Conservation (phyloP, 1,140 invertebrate genomes). For the Ditylenchus dipsaci region DNA sequence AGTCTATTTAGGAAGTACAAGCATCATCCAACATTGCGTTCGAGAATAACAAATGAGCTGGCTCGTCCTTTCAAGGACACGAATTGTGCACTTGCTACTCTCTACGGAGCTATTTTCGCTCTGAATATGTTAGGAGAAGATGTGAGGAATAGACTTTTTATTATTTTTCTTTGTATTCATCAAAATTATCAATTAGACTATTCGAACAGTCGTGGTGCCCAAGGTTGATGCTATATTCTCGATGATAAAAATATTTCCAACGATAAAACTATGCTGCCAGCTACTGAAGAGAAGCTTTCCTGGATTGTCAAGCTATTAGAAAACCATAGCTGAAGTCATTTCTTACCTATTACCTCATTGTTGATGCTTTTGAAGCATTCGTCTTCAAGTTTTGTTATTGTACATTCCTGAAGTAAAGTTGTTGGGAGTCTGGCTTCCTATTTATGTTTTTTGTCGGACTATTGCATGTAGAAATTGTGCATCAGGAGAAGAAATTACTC, state of each 20-base stretch:
- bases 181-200: constrained; percentile 8
- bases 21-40: constrained; percentile 13
- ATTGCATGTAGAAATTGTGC: too few species aligned
- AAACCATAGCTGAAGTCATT: too few species aligned
- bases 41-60: constrained; percentile 20
- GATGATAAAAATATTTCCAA: constrained; percentile 9
- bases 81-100: constrained; percentile 17
- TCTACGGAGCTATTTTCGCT: constrained; percentile 26
- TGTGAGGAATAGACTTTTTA: constrained; percentile 6
- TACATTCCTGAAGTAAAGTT: too few species aligned
- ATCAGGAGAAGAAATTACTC: too few species aligned
- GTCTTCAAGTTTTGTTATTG: too few species aligned
- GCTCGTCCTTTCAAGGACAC: constrained; percentile 28
- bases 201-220: constrained; percentile 9
- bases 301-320: too few species aligned
- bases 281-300: background rate
- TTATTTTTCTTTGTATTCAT: background rate
- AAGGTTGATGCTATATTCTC: constrained; percentile 12
- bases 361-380: too few species aligned
- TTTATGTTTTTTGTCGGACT: too few species aligned
- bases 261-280: background rate
- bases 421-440: too few species aligned
- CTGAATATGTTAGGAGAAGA: constrained; percentile 24
- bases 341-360: too few species aligned
- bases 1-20: constrained; percentile 11